phyloP scores from a whole-genome alignment of 2,888 invertebrate genomes.

The Molanna angustata region DNA sequence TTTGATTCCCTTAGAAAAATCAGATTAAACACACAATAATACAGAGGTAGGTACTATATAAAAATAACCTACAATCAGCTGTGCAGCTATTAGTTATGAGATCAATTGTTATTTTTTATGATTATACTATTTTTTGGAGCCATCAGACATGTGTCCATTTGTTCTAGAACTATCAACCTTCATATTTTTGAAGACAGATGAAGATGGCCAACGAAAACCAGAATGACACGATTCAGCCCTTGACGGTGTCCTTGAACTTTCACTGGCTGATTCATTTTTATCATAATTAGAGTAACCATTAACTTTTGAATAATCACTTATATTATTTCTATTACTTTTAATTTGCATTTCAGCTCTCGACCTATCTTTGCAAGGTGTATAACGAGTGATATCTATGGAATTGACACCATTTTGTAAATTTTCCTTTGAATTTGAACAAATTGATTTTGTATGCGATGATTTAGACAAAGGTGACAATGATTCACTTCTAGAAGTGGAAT shows the following conservation, averaged over 20 bases:
- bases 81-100: no score
- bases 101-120: no score
- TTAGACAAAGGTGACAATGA: conserved; percentile 27
- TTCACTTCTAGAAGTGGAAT: conserved; percentile 28
- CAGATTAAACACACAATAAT: no score
- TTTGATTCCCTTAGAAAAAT: no score
- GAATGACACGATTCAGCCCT: conserved; percentile 24
- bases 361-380: conserved; percentile 15
- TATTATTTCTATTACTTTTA: conserved; percentile 7
- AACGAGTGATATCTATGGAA: conserved; percentile 12
- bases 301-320: conserved; percentile 10
- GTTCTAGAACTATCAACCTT: conserved; percentile 24
- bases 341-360: conserved; percentile 23
- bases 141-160: conserved; percentile 19
- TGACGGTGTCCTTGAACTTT: conserved; percentile 21
- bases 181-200: conserved; percentile 30
- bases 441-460: no score
- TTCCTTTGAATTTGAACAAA: conserved; percentile 21
- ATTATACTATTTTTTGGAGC: conserved; percentile 17
- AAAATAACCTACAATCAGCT: no score
- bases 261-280: conserved; percentile 21
- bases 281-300: conserved; percentile 21
- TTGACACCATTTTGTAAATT: conserved; percentile 14
- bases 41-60: no score
- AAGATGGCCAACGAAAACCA: conserved; percentile 29